Evolutionary conservation across 2,797 vertebrate species (phyloP), one percentile per base, ranked within the genome.

Genomic region (Sebastes itinus): DNA sequence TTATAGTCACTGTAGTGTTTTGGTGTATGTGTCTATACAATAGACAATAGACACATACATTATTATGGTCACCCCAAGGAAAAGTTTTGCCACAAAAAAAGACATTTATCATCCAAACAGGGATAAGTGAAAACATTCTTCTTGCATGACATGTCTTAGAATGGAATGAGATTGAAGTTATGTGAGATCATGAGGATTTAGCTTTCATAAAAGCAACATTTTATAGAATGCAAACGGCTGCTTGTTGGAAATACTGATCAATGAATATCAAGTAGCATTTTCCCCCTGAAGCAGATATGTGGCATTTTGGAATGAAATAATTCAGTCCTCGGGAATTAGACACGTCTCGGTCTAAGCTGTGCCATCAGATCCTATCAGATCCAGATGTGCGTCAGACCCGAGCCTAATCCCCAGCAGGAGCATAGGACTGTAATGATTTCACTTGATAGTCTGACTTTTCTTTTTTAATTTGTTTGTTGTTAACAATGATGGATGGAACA

Each of bases 361-460:
- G 88, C 92, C 92, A 94, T 94, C 89, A 92, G 90, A 93, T 91
- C 81, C 80, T 80, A 92, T 87, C 87, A 88, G 86, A 94, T 92
- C 92, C 94, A 94, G 92, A 94, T 94, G 94, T 90, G 89, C 76
- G 67, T 91, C 92, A 94, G 89, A 85, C 80, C 66, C 35, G 6
- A 82, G 69, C 70, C 72, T 78, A 76, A 92, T 92, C 91, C 85
- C 79, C 74, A 77, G 78, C 82, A 88, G 75, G 87, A 68, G 35
- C 84, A 83, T 84, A 80, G 81, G 87, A 86, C 84, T 83, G 71
- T 80, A 65, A 85, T 60, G 73, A 92, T 89, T 91, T 75, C 78
- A 72, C 60, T 79, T 89, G 32, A 92, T 80, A 75, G 84, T 86
- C 77, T 23, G 60, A 81, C 68, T 70, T 75, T 70, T 78, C 42